Evolutionary conservation across 92 coral and sea anemone species (phyloP).

Genomic region (Actinernus sp.): DNA sequence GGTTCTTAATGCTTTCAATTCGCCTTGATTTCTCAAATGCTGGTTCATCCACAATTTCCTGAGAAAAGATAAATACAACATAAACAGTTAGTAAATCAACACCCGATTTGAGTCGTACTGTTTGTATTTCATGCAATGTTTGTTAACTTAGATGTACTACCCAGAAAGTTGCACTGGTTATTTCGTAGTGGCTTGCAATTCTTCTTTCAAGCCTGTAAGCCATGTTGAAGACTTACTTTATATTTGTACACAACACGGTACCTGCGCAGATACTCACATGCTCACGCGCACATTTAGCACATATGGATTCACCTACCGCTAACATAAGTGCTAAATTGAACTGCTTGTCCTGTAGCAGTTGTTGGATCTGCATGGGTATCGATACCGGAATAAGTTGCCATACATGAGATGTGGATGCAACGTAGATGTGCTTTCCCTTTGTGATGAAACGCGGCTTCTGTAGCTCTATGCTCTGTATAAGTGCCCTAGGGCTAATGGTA

Average conservation of each 20-base stretch:
- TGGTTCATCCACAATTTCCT: slow-evolving; percentile 94
- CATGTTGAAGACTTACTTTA: too few relatives aligned
- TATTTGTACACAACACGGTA: too few relatives aligned
- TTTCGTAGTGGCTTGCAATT: too few relatives aligned
- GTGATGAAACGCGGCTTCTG: slow-evolving; percentile 87
- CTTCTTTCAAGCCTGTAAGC: too few relatives aligned
- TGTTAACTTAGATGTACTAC: too few relatives aligned
- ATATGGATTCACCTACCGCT: slow-evolving; percentile 99
- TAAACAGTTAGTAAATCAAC: too few relatives aligned
- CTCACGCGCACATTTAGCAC: neutral
- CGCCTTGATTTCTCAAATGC: slow-evolving; percentile 80
- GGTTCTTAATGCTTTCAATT: slow-evolving; percentile 88
- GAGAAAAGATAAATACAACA: too few relatives aligned
- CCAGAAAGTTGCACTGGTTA: too few relatives aligned
- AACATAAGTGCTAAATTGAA: slow-evolving; percentile 93
- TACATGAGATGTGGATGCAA: slow-evolving; percentile 92
- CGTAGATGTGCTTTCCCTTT: slow-evolving; percentile 84
- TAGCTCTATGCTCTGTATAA: slow-evolving; percentile 94
- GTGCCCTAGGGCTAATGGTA: slow-evolving; percentile 90
- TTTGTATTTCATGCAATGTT: too few relatives aligned
- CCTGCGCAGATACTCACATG: neutral
- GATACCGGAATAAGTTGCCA: slow-evolving; percentile 99
- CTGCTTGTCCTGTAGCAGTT: slow-evolving; percentile 93
- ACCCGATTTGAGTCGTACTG: too few relatives aligned
- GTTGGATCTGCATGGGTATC: slow-evolving; percentile 96